Evolutionary conservation across 2,888 invertebrate genomes (phyloP).

Genomic region (Cinara cedri): DNA sequence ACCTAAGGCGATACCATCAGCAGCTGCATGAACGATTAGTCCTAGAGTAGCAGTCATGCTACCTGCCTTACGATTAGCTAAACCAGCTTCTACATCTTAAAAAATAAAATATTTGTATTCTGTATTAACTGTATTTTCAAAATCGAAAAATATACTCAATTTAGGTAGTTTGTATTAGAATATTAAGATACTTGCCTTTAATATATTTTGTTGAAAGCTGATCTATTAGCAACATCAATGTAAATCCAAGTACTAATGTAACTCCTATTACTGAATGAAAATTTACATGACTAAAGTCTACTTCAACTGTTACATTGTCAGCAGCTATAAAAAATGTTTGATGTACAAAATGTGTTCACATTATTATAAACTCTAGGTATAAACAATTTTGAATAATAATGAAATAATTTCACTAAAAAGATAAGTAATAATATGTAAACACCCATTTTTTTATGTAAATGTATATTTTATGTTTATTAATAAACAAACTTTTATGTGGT

Average conservation of each 20-base stretch:
- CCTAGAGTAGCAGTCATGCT: slow-evolving; percentile 95
- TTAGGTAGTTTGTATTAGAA: background rate
- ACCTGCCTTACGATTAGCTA: slow-evolving; percentile 62
- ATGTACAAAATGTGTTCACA: background rate
- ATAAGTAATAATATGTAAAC: no score
- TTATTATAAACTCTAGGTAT: background rate
- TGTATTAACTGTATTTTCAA: background rate
- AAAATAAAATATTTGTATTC: no score
- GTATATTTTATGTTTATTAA: slow-evolving; percentile 1
- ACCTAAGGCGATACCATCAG: slow-evolving; percentile 97
- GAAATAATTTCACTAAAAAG: no score
- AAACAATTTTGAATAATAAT: no score
- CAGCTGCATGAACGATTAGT: slow-evolving; percentile 96
- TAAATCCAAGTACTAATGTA: slow-evolving; percentile 91
- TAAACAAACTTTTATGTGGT: slow-evolving; percentile 46
- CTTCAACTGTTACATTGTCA: slow-evolving; percentile 35
- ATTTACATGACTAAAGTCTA: slow-evolving; percentile 63
- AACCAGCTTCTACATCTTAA: slow-evolving; percentile 63
- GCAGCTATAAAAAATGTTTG: slow-evolving; percentile 33
- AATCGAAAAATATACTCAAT: background rate
- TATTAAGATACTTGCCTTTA: slow-evolving; percentile 66
- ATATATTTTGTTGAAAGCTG: slow-evolving; percentile 72
- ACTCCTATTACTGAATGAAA: slow-evolving; percentile 86
- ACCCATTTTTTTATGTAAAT: background rate
- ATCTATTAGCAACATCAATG: slow-evolving; percentile 97